Evolutionary conservation across 2,888 invertebrate genomes (phyloP).

Genomic region (Thereva unica): DNA sequence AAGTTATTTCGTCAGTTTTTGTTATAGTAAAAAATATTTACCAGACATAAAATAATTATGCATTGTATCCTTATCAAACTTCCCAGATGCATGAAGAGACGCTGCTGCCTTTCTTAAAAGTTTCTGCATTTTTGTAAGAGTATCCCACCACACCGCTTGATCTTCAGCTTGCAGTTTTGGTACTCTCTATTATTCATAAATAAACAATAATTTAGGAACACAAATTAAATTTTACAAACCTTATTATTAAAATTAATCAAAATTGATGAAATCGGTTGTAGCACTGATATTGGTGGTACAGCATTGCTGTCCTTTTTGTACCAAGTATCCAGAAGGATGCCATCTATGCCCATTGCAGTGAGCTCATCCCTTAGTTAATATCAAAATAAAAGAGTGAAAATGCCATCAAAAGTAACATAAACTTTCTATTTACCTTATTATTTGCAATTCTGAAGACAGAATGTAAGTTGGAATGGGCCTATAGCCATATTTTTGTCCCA

Average conservation of each 20-base stretch:
- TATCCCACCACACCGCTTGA: constrained; percentile 98
- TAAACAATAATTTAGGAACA: not conserved
- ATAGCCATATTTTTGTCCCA: constrained; percentile 98
- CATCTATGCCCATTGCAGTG: constrained; percentile 80
- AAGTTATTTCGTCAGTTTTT: constrained; percentile 1
- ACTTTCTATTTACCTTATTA: constrained; percentile 62
- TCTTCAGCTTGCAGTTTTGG: constrained; percentile 95
- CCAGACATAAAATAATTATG: constrained; percentile 99
- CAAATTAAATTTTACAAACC: constrained; percentile 59
- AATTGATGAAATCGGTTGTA: constrained; percentile 97
- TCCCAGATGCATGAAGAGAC: constrained; percentile 80
- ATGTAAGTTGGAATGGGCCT: constrained; percentile 96
- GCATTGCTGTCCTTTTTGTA: constrained; percentile 96
- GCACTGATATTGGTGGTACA: constrained; percentile 90
- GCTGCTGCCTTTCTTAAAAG: constrained; percentile 88
- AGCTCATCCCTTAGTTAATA: constrained; percentile 72
- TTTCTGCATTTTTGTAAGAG: constrained; percentile 92
- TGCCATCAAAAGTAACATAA: not conserved
- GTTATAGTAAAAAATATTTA: constrained; percentile 54
- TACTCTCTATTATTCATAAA: constrained; percentile 67
- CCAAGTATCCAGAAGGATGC: constrained; percentile 86
- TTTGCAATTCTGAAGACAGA: constrained; percentile 84
- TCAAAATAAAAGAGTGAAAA: constrained; percentile 3
- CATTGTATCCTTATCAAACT: constrained; percentile 89
- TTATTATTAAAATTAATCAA: constrained; percentile 97